A percentile compares a stretch with the other conserved stretches of the same genome.
Conservation (phyloP, 2,797 vertebrate species). For the Arremon aurantiirostris region DNA sequence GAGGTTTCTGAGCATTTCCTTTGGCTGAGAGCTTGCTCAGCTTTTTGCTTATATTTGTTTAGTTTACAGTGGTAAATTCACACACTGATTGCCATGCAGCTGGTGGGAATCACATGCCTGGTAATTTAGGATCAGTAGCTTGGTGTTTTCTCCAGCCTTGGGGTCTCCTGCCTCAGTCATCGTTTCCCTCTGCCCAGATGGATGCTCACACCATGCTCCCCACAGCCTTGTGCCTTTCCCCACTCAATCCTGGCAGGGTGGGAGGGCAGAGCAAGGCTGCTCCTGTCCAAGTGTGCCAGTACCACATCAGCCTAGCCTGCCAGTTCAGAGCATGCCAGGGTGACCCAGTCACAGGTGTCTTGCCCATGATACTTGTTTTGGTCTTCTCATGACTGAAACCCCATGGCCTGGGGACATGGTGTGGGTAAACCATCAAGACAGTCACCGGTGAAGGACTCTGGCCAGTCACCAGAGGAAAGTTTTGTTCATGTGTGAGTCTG, state of each 20-base stretch:
- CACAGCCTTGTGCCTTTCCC: neutral
- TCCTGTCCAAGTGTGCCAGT: neutral
- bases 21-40: neutral
- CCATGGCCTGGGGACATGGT: accelerated
- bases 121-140: neutral
- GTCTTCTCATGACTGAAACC: neutral
- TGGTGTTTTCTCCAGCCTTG: neutral
- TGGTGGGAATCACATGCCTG: neutral
- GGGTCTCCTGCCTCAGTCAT: neutral
- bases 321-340: neutral
- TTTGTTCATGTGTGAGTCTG: neutral
- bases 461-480: neutral
- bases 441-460: neutral
- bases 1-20: neutral
- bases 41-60: neutral
- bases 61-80: neutral
- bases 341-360: neutral
- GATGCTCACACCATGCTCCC: neutral
- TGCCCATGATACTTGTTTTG: neutral
- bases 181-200: neutral
- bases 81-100: neutral
- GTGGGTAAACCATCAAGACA: neutral
- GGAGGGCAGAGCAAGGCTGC: neutral
- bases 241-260: neutral
- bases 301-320: neutral